Conservation (phyloP, 2,888 invertebrate genomes). For the Morpho achilles region DNA sequence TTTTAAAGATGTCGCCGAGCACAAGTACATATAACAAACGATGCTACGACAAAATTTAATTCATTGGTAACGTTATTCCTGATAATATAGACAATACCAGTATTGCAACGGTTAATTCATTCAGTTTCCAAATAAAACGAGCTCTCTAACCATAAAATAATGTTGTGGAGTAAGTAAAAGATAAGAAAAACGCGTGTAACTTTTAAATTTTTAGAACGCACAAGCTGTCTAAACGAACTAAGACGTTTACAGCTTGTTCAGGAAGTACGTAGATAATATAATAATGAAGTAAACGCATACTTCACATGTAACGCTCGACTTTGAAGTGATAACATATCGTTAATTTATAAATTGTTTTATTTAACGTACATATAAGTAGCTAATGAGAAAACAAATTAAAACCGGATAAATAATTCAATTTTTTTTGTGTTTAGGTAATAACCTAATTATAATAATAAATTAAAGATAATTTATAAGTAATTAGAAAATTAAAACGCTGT, state of each 20-base stretch:
- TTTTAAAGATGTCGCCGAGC: conserved; percentile 51
- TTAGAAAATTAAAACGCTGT: conserved; percentile 7
- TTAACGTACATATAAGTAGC: conserved; percentile 5
- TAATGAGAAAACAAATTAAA: conserved; percentile 9
- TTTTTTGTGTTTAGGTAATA: no score
- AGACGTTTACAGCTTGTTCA: conserved; percentile 35
- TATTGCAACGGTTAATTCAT: conserved; percentile 9
- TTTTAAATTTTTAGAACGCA: conserved; percentile 43
- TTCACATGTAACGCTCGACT: conserved; percentile 9
- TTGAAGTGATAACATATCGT: conserved; percentile 16
- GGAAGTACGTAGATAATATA: conserved; percentile 50
- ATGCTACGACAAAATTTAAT: conserved; percentile 45
- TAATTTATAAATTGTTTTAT: conserved; percentile 13
- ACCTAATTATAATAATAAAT: no score
- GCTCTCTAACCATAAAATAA: conserved; percentile 2
- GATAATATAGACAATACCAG: conserved; percentile 43
- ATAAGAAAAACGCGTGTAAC: conserved; percentile 37
- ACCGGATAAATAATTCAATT: not conserved
- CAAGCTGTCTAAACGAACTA: conserved; percentile 35
- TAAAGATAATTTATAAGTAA: no score
- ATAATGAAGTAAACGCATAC: conserved; percentile 28
- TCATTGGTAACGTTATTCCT: conserved; percentile 65
- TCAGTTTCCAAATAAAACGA: conserved; percentile 7
- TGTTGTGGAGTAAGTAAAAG: conserved; percentile 29
- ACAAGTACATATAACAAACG: conserved; percentile 27